Evolutionary conservation across 1,140 invertebrate species (phyloP), one percentile per base, ranked within the genome.

Genomic region (Chironomus tepperi): DNA sequence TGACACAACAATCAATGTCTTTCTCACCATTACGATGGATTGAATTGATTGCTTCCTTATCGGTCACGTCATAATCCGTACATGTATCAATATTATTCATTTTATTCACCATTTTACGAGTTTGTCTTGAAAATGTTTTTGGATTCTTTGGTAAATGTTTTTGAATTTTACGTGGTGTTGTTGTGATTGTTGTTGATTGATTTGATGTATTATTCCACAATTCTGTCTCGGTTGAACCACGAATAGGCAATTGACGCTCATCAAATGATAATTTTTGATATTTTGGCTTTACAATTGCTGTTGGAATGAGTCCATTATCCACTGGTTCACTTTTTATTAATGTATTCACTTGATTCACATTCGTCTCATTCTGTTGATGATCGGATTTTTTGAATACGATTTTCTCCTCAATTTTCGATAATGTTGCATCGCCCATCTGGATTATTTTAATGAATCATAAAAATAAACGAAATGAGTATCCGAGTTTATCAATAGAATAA

Each of bases 351-450:
- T 7, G 65, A 70, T 5, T 70, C 16, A 70, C 65, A 19, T 70
- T 73, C 18, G 10, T n/a, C 7, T 73, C 73, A 73, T 42, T 10
- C 24, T 43, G 73, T 3, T 24, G 43, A 16, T 19, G 7, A 16
- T 12, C 42, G 24, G 16, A 10, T 9, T 21, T 70, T 70, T 70
- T 70, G 5, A 18, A n/a, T 1, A 43, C 2, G 42, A 79, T 77
- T 65, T 79, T 79, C 47, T 80, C 78, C 75, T 80, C 79, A 0
- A 77, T 78, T 8, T 78, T 78, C 18, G 81, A 81, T 74, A 82
- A 75, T 64, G 79, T 78, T 2, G 81, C 80, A 75, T 81, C 81
- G 64, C 79, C 78, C 80, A 81, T 81, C 75, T 76, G 72, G 16
- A 19, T 74, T 42, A n/a, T n/a, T 67, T 9, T 18, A 15, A 42